phyloP scores from a whole-genome alignment of 1,140 invertebrate species.

The Bombus polaris region DNA sequence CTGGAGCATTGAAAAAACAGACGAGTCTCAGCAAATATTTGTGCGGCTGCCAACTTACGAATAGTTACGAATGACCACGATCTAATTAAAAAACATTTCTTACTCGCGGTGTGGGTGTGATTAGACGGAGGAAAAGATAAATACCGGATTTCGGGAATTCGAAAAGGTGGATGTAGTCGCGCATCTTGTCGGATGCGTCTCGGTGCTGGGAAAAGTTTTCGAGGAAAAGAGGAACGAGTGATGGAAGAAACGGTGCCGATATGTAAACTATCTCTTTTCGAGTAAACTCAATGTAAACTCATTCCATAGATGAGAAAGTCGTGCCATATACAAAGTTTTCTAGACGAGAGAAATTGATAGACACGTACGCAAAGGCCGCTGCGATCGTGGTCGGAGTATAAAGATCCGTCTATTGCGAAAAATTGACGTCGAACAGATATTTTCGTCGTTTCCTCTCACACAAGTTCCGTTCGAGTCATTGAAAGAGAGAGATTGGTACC shows the following conservation, averaged over 20 bases:
- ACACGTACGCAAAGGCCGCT: not conserved
- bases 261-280: slow-evolving; percentile 40
- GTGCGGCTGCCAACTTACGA: not conserved
- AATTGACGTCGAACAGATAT: not conserved
- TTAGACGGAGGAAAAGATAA: not conserved
- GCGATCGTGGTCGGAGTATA: slow-evolving; percentile 8
- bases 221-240: not conserved
- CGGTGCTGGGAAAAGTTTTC: not conserved
- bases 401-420: not conserved
- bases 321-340: slow-evolving; percentile 7
- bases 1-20: not conserved
- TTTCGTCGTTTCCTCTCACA: not conserved
- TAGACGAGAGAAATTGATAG: slow-evolving; percentile 34
- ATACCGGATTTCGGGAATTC: not conserved
- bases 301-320: not conserved
- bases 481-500: too few relatives aligned
- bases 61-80: not conserved
- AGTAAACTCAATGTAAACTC: slow-evolving; percentile 38
- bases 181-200: not conserved
- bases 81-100: slow-evolving; percentile 30
- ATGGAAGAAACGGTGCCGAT: slow-evolving; percentile 2
- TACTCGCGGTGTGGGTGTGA: too few relatives aligned
- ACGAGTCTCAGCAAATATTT: slow-evolving; percentile 15
- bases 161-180: not conserved
- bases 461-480: not conserved